Conservation (phyloP, 2,797 vertebrate species). For the Clarias laeviceps region DNA sequence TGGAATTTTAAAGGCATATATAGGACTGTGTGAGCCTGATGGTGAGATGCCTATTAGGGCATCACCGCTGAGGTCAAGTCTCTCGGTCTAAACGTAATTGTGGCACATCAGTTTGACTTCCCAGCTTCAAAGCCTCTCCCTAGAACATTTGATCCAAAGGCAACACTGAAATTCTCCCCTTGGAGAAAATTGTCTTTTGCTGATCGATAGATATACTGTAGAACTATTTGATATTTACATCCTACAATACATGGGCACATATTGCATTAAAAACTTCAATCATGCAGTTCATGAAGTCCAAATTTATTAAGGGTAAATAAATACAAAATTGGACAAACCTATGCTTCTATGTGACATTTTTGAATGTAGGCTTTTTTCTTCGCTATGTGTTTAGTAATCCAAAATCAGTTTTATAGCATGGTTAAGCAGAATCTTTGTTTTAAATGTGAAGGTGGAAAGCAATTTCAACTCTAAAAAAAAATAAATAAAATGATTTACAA, state of each 20-base stretch:
- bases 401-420: background rate
- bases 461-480: too few relatives aligned
- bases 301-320: background rate
- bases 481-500: too few relatives aligned
- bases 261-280: background rate
- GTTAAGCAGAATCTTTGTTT: background rate
- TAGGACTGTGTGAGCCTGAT: constrained; percentile 39
- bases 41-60: constrained; percentile 50
- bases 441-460: background rate
- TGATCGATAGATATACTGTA: background rate
- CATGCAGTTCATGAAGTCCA: background rate
- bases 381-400: background rate
- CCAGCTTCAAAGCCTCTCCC: background rate
- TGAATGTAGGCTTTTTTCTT: background rate
- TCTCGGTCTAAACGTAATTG: constrained; percentile 67
- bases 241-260: background rate
- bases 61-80: constrained; percentile 52
- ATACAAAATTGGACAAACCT: background rate
- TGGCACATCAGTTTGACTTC: constrained; percentile 7
- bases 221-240: background rate
- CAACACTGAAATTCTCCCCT: constrained; percentile 36
- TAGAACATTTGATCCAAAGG: constrained; percentile 29
- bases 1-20: constrained; percentile 8
- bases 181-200: background rate
- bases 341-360: background rate